Evolutionary conservation across 2,797 vertebrate genomes (phyloP).

Genomic region (Serranus cabrilla): DNA sequence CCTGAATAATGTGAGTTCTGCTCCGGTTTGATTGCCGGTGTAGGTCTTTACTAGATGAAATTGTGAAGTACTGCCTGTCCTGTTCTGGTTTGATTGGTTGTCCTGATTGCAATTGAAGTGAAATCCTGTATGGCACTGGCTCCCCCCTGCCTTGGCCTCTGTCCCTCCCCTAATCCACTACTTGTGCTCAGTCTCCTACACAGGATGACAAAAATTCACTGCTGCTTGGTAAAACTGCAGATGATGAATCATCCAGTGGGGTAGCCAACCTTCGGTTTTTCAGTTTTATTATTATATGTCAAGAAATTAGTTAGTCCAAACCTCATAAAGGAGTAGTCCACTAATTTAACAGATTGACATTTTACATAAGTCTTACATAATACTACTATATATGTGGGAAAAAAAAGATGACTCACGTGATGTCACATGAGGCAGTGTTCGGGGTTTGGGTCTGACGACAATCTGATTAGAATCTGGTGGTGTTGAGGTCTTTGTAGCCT

Average conservation of each 20-base stretch:
- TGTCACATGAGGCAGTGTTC: no score
- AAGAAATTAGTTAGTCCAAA: background rate
- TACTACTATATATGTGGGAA: no score
- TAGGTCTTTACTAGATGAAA: slow-evolving; percentile 40
- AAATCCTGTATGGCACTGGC: slow-evolving; percentile 19
- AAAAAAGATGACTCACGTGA: no score
- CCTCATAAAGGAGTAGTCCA: background rate
- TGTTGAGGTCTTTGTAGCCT: no score
- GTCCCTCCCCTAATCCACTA: background rate
- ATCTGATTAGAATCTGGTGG: no score
- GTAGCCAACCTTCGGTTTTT: background rate
- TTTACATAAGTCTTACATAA: no score
- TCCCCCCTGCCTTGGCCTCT: background rate
- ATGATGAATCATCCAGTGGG: background rate
- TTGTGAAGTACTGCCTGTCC: slow-evolving; percentile 42
- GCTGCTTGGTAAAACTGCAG: background rate
- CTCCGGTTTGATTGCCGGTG: slow-evolving; percentile 55
- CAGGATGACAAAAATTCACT: background rate
- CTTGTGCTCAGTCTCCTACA: background rate
- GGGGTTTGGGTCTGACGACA: no score
- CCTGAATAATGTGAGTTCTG: slow-evolving; percentile 42
- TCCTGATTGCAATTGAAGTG: slow-evolving; percentile 55
- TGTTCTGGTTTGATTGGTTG: slow-evolving; percentile 62
- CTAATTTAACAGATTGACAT: no score
- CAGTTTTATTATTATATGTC: background rate